Evolutionary conservation across 2,797 vertebrate species (phyloP).

Genomic region (Hoplostethus mediterraneus): DNA sequence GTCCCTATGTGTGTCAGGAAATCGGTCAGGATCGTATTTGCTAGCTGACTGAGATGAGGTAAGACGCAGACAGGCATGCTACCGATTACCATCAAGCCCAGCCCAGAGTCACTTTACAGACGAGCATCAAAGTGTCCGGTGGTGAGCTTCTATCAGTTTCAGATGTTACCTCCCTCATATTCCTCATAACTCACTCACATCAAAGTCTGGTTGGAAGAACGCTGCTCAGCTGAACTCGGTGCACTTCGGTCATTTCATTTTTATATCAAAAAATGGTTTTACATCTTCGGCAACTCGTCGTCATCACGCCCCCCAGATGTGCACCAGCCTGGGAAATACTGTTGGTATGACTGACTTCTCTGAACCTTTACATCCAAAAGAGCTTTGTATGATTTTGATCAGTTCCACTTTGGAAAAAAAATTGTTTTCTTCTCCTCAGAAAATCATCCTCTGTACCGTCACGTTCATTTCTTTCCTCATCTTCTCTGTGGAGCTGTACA

Average conservation of each 20-base stretch:
- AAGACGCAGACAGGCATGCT: neutral
- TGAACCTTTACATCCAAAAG: constrained; percentile 15
- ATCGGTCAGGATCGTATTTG: no score
- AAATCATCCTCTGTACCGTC: no score
- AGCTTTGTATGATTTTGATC: neutral
- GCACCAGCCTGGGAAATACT: neutral
- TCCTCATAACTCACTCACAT: constrained; percentile 40
- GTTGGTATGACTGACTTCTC: constrained; percentile 7
- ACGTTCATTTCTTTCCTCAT: no score
- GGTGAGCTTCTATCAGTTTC: constrained; percentile 35
- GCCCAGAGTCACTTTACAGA: constrained; percentile 4
- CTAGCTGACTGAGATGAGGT: neutral
- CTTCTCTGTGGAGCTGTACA: no score
- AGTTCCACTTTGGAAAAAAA: no score
- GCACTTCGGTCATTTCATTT: constrained; percentile 1
- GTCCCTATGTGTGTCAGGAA: no score
- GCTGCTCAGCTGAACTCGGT: constrained; percentile 8
- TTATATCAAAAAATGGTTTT: constrained; percentile 15
- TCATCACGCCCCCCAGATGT: constrained; percentile 21
- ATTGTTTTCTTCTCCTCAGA: no score
- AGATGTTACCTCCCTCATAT: constrained; percentile 37
- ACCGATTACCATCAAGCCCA: constrained; percentile 3
- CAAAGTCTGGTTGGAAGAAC: constrained; percentile 37
- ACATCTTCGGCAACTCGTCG: neutral
- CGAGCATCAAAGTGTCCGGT: constrained; percentile 9